Evolutionary conservation across 2,888 invertebrate species (phyloP), one percentile per base, ranked within the genome.

Genomic region (Tiliacea citrago): DNA sequence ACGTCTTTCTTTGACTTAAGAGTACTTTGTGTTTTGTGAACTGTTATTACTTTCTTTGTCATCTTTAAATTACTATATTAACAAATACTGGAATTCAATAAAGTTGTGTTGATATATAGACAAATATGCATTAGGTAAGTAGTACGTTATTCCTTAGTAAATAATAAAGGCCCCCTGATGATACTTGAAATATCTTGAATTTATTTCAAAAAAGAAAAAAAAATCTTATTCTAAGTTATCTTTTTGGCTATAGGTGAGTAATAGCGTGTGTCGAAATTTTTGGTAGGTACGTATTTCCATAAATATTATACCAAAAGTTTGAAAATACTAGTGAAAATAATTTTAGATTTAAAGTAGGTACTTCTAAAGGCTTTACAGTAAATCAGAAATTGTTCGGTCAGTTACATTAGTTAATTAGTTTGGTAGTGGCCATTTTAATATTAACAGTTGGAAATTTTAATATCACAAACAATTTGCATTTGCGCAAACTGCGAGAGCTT

Each of bases 401-500:
- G 67, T 79, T 62, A 66, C 68, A 81, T 84, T 82, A 79, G 65
- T 74, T 83, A 81, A 87, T 83, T 82, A 84, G 65, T 73, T 78
- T n/a, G 42, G 24, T 79, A 82, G 69, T 69, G 78, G 78, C 72
- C 79, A 51, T 76, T 78, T 77, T 73, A 77, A 82, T 79, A 87
- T 82, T 79, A 84, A 75, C 75, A 78, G 75, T 71, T 75, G 61
- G 84, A 85, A 87, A 91, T 92, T 93, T 94, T 92, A 93, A 93
- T 93, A 93, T 92, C 85, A 89, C 90, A 88, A 92, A 92, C 92
- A 93, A 93, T 94, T 93, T 92, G 92, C 93, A 93, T 92, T 91
- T 85, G 88, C 85, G 89, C 89, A 89, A 92, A 91, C 90, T 89
- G 88, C 85, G 77, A 90, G 91, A 89, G 93, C 92, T 92, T 95